These are phyloP conservation scores for Cossypha dichroa DNA, from an alignment of 2,797 vertebrate genomes.

Conservation along the genomic window DNA sequence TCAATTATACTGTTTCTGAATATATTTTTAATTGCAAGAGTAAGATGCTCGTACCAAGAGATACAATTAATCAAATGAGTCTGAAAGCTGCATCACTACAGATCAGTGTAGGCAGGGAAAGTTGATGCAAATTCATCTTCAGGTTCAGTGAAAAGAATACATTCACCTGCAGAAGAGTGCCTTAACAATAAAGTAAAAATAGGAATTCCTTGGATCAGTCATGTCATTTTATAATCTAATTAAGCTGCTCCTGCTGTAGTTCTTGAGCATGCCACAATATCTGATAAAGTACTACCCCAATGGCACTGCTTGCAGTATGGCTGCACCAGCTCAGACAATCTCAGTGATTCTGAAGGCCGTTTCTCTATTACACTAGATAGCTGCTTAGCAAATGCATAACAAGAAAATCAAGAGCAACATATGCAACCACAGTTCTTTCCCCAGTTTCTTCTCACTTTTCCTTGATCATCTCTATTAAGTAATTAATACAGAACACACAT, in stretches of 20 bases:
- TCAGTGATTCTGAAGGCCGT: not conserved
- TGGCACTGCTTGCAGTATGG: not conserved
- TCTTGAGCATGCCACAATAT: not conserved
- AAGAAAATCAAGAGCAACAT: not conserved
- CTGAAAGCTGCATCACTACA: not conserved
- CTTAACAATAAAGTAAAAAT: not conserved
- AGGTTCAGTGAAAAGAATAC: not conserved
- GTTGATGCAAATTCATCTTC: not conserved
- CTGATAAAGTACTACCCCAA: not conserved
- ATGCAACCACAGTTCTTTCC: not conserved
- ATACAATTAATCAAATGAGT: not conserved
- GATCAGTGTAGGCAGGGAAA: not conserved
- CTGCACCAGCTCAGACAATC: not conserved
- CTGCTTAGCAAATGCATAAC: not conserved
- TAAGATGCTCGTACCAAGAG: not conserved
- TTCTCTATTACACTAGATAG: not conserved
- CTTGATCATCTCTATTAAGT: not conserved
- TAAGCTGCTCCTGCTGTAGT: not conserved
- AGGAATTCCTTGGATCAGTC: not conserved
- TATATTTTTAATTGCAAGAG: not conserved
- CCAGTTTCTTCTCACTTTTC: not conserved
- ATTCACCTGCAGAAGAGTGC: not conserved
- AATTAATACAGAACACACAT: not conserved
- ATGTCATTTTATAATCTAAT: rapidly evolving
- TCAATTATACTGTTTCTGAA: not conserved